These are phyloP conservation scores for Pseudomyrmex cubaensis DNA, from an alignment of 1,140 invertebrate species.

Conservation along the genomic window DNA sequence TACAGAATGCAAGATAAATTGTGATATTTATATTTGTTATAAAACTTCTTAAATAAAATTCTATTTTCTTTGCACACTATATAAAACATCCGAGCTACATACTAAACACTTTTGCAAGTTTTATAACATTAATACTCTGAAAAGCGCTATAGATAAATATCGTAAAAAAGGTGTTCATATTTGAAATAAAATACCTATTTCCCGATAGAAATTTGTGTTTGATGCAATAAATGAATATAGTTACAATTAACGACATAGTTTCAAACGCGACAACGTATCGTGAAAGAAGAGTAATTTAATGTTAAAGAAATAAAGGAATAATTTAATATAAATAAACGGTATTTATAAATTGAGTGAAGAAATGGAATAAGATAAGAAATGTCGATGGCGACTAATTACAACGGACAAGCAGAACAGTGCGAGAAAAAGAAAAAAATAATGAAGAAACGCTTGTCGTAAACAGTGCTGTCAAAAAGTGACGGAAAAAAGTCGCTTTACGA, in stretches of 20 bases:
- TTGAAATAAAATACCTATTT: neutral
- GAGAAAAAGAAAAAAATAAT: conserved; percentile 47
- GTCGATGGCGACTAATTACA: conserved; percentile 31
- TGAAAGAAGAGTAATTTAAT: neutral
- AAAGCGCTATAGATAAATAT: neutral
- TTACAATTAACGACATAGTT: neutral
- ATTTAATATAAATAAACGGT: conserved; percentile 9
- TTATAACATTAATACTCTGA: neutral
- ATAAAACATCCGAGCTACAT: neutral
- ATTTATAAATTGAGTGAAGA: neutral
- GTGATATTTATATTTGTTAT: conserved; percentile 38
- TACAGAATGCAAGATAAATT: conserved; percentile 14
- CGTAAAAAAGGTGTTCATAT: neutral
- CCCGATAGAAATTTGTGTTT: neutral
- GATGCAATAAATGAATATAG: neutral
- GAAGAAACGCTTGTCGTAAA: conserved; percentile 53
- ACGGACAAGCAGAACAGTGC: conserved; percentile 1
- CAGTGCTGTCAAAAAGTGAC: conserved; percentile 1
- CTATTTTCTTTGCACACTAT: neutral
- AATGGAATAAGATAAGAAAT: neutral
- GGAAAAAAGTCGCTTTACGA: no score
- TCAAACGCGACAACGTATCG: neutral
- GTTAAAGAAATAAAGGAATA: neutral
- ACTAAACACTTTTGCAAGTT: neutral
- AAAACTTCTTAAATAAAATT: neutral